Percentiles rank a stretch among this genome's conserved stretches.
Conservation (phyloP, 2,113 vertebrate species). For the Neogobius melanostomus region DNA sequence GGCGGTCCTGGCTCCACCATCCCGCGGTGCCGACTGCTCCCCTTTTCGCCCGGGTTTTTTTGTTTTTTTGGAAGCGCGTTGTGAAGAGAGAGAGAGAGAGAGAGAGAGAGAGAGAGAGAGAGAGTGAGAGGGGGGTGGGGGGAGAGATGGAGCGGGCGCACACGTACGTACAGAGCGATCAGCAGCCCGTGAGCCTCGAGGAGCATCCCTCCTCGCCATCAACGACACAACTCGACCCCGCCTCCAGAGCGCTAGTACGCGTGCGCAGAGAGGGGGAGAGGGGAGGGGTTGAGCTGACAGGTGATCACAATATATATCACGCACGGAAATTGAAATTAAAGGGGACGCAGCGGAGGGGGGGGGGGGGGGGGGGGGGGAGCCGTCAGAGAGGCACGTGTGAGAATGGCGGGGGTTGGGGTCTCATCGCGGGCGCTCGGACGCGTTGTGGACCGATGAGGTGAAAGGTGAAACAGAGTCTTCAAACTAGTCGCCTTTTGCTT, state of each 20-base stretch:
- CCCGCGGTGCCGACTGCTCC: constrained; percentile 37
- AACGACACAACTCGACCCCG: constrained; percentile 67
- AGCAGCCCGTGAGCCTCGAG: too few relatives aligned
- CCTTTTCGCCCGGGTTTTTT: not conserved
- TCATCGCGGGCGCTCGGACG: not conserved
- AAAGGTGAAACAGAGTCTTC: too few relatives aligned
- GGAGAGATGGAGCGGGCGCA: constrained; percentile 73
- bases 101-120: not conserved
- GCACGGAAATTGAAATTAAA: constrained; percentile 77
- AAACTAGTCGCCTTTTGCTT: too few relatives aligned
- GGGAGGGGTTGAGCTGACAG: constrained; percentile 53
- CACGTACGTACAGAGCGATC: too few relatives aligned
- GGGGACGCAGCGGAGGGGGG: constrained; percentile 62
- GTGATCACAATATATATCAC: constrained; percentile 77
- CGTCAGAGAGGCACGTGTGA: constrained; percentile 37
- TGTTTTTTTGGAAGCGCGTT: constrained; percentile 7
- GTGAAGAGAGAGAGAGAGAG: too few relatives aligned
- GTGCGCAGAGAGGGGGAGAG: constrained; percentile 60
- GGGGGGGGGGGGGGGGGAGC: not conserved
- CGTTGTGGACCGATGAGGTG: constrained; percentile 1
- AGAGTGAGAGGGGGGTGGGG: constrained; percentile 42
- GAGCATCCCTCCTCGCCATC: not conserved
- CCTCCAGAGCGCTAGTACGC: constrained; percentile 73
- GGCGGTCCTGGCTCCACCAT: constrained; percentile 59
- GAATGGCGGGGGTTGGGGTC: constrained; percentile 17